phyloP scores from a whole-genome alignment of 2,888 invertebrate genomes.

The Gordius sp. region DNA sequence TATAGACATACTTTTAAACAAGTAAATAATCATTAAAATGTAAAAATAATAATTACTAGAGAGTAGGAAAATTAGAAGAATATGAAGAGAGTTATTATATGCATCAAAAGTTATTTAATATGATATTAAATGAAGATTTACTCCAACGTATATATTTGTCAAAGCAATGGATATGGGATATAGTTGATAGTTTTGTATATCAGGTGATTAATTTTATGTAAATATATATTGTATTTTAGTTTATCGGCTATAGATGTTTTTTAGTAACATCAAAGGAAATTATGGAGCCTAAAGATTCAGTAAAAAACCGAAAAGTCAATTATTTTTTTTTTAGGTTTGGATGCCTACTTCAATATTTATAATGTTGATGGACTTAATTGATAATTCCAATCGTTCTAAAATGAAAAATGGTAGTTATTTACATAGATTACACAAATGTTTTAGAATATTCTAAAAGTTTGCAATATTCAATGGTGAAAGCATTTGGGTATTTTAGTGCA shows the following conservation, averaged over 20 bases:
- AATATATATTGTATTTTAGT: too few relatives aligned
- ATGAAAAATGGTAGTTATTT: too few relatives aligned
- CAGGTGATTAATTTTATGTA: too few relatives aligned
- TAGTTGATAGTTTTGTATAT: slow-evolving; percentile 96
- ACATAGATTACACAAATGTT: too few relatives aligned
- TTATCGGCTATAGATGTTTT: too few relatives aligned
- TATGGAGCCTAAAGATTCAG: too few relatives aligned
- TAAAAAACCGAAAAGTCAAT: too few relatives aligned
- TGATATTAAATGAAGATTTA: slow-evolving; percentile 11
- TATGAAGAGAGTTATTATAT: slow-evolving; percentile 9
- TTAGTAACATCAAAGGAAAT: too few relatives aligned
- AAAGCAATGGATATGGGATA: slow-evolving; percentile 96
- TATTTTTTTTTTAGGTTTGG: too few relatives aligned
- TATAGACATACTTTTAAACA: slow-evolving; percentile 1
- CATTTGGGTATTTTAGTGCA: neutral
- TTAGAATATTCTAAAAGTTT: neutral
- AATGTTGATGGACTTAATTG: neutral
- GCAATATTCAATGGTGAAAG: neutral
- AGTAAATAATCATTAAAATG: neutral
- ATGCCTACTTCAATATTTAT: neutral
- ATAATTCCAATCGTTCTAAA: too few relatives aligned
- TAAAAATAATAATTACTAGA: neutral
- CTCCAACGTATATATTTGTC: slow-evolving; percentile 36
- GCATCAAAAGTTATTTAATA: neutral
- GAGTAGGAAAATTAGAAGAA: neutral